phyloP scores from a whole-genome alignment of 2,888 invertebrate genomes.

The Perizoma affinitatum region DNA sequence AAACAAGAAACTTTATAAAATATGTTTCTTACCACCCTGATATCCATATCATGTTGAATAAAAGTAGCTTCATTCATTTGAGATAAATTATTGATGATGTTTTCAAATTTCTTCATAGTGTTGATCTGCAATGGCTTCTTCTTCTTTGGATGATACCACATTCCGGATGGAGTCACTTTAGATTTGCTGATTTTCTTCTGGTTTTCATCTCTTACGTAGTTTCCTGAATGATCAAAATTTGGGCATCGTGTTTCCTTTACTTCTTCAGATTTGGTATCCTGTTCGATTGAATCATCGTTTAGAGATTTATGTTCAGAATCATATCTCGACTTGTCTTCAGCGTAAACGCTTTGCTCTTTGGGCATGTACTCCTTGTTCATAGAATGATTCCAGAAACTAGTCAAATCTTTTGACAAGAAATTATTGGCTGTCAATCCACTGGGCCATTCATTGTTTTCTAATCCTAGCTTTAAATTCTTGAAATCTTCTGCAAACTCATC shows the following conservation, averaged over 20 bases:
- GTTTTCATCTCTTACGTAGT: slow-evolving; percentile 67
- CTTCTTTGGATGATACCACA: slow-evolving; percentile 80
- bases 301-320: slow-evolving; percentile 53
- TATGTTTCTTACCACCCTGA: slow-evolving; percentile 66
- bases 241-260: slow-evolving; percentile 64
- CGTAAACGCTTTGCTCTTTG: slow-evolving; percentile 50
- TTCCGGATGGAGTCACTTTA: slow-evolving; percentile 68
- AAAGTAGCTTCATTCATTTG: slow-evolving; percentile 70
- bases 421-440: slow-evolving; percentile 52
- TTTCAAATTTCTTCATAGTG: slow-evolving; percentile 73
- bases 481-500: slow-evolving; percentile 65
- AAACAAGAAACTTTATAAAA: not conserved
- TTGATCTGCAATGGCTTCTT: slow-evolving; percentile 68
- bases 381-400: slow-evolving; percentile 62
- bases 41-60: slow-evolving; percentile 80
- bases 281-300: slow-evolving; percentile 58
- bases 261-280: slow-evolving; percentile 56
- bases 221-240: slow-evolving; percentile 74
- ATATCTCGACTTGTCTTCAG: slow-evolving; percentile 51
- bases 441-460: slow-evolving; percentile 59
- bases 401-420: slow-evolving; percentile 60
- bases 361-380: slow-evolving; percentile 47
- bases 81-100: slow-evolving; percentile 63
- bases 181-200: slow-evolving; percentile 66
- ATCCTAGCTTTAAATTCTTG: slow-evolving; percentile 61